These are phyloP conservation scores for Argyresthia albistria DNA, from an alignment of 2,888 invertebrate genomes.

Conservation along the genomic window DNA sequence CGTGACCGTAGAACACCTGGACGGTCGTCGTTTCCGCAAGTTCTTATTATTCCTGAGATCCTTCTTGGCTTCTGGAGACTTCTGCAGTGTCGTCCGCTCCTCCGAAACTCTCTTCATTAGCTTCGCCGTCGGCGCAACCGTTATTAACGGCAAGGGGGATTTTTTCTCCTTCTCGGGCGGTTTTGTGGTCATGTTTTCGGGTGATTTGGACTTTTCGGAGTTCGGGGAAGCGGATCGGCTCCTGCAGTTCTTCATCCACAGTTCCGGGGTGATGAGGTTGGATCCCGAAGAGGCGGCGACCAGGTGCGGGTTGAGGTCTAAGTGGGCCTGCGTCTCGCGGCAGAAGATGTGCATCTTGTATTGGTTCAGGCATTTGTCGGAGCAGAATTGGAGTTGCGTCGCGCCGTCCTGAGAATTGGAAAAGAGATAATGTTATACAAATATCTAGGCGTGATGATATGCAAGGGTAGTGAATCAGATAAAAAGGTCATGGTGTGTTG, in stretches of 20 bases:
- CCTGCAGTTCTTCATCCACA: constrained; percentile 89
- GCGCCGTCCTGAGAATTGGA: constrained; percentile 82
- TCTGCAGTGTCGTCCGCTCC: constrained; percentile 40
- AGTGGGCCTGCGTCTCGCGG: constrained; percentile 92
- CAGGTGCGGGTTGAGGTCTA: constrained; percentile 87
- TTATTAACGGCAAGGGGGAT: constrained; percentile 75
- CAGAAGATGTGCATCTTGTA: constrained; percentile 98
- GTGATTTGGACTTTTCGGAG: constrained; percentile 69
- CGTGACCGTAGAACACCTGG: constrained; percentile 56
- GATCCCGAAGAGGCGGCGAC: constrained; percentile 61
- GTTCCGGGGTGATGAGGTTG: constrained; percentile 88
- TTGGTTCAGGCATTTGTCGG: constrained; percentile 94
- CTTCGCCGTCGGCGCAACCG: constrained; percentile 77
- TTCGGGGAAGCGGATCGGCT: constrained; percentile 75
- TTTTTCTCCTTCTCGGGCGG: constrained; percentile 32
- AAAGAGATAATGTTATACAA: background rate
- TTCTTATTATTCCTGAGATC: constrained; percentile 51
- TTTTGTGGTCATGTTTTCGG: constrained; percentile 27
- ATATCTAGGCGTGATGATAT: too few relatives aligned
- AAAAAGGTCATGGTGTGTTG: too few relatives aligned
- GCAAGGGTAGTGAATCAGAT: too few relatives aligned
- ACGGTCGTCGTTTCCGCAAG: constrained; percentile 56
- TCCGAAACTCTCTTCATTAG: constrained; percentile 63
- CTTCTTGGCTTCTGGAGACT: constrained; percentile 55
- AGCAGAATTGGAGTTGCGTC: constrained; percentile 91